phyloP scores from a whole-genome alignment of 2,797 vertebrate genomes.

The Oryzias dopingdopingensis region DNA sequence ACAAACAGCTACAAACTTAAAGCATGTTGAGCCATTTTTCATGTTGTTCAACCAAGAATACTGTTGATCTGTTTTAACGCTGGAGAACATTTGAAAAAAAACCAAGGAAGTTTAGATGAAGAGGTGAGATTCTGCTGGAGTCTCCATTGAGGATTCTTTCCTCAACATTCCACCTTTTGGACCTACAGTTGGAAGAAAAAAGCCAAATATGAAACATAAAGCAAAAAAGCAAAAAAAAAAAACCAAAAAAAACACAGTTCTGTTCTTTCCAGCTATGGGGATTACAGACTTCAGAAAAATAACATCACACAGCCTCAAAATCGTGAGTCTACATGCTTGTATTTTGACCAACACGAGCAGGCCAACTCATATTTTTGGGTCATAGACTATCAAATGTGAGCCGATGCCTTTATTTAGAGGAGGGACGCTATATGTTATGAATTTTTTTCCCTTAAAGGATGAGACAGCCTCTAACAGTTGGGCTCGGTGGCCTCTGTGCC shows the following conservation, averaged over 20 bases:
- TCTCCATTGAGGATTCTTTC: constrained; percentile 29
- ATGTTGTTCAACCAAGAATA: constrained; percentile 44
- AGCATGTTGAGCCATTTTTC: constrained; percentile 69
- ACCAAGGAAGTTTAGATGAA: constrained; percentile 22
- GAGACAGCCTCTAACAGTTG: constrained; percentile 75
- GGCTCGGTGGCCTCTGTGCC: constrained; percentile 69
- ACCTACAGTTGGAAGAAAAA: constrained; percentile 39
- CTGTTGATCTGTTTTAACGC: constrained; percentile 31
- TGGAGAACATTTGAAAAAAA: constrained; percentile 27
- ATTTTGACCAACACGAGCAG: constrained; percentile 39
- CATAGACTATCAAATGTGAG: constrained; percentile 61
- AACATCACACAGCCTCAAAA: constrained; percentile 50
- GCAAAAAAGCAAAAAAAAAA: constrained; percentile 10
- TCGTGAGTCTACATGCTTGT: constrained; percentile 34
- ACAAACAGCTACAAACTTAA: constrained; percentile 51
- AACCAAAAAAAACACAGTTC: neutral
- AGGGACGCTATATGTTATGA: constrained; percentile 26
- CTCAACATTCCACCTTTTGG: constrained; percentile 28
- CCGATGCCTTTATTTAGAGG: constrained; percentile 58
- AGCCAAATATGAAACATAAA: constrained; percentile 38
- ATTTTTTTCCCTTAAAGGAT: constrained; percentile 25
- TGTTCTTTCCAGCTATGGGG: constrained; percentile 53
- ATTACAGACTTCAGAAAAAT: constrained; percentile 49
- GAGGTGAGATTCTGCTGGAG: constrained; percentile 28
- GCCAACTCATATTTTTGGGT: constrained; percentile 48